phyloP scores from a whole-genome alignment of 2,113 vertebrate species.

The Numida meleagris region DNA sequence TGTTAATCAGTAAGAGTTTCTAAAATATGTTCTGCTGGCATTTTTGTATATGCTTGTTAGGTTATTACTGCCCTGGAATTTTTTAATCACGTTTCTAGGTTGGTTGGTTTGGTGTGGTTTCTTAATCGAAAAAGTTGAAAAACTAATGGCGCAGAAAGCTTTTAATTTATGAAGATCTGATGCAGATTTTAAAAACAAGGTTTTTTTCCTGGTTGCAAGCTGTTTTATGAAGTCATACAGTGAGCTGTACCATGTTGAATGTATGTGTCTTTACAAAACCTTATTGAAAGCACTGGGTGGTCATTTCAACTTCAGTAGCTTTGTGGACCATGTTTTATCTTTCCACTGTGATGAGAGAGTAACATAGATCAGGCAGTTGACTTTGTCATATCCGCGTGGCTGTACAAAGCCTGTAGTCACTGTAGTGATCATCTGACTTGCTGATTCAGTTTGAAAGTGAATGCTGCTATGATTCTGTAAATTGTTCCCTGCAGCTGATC shows the following conservation, averaged over 20 bases:
- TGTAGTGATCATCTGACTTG: neutral
- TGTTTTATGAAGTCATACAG: neutral
- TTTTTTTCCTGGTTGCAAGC: neutral
- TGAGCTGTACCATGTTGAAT: neutral
- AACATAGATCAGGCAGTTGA: accelerated
- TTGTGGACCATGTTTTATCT: neutral
- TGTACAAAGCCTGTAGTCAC: neutral
- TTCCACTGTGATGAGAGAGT: neutral
- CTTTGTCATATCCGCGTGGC: neutral
- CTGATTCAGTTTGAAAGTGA: neutral
- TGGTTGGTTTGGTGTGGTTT: neutral
- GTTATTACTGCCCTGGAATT: neutral
- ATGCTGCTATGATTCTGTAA: neutral
- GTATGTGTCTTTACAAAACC: neutral
- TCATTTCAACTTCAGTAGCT: neutral
- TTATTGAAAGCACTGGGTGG: accelerated
- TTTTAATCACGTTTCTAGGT: neutral
- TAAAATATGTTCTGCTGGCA: neutral
- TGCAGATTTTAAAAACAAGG: neutral
- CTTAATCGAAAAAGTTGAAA: neutral
- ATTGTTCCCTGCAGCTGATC: neutral
- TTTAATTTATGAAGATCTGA: neutral
- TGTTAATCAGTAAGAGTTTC: neutral
- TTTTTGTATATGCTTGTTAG: neutral
- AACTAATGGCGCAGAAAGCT: neutral